Evolutionary conservation across 2,888 invertebrate species (phyloP).

Genomic region (Smittia aterrima): DNA sequence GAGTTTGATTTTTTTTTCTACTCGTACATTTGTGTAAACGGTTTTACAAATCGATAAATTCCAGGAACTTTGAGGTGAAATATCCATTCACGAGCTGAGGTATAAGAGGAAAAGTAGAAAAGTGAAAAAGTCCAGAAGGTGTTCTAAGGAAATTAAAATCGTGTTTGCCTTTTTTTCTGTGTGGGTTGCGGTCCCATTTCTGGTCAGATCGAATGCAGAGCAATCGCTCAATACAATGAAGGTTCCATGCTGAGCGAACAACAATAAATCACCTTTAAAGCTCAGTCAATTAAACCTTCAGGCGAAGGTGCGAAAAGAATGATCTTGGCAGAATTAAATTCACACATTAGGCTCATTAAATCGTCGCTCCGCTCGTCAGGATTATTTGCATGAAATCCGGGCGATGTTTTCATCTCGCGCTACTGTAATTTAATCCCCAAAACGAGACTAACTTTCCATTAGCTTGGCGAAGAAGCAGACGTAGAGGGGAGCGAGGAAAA

Average conservation of each 20-base stretch:
- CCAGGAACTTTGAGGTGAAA: neutral
- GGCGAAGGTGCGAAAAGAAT: neutral
- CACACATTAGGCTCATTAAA: neutral
- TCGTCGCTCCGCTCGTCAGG: neutral
- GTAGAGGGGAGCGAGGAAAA: neutral
- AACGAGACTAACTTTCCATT: neutral
- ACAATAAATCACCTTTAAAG: neutral
- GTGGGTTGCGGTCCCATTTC: neutral
- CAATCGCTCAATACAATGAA: neutral
- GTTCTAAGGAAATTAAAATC: neutral
- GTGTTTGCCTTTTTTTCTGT: neutral
- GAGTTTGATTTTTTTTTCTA: neutral
- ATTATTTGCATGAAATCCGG: constrained; percentile 1
- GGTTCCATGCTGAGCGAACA: neutral
- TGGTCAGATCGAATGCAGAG: too few relatives aligned
- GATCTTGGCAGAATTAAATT: neutral
- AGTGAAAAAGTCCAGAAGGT: neutral
- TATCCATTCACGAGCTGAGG: neutral
- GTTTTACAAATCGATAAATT: constrained; percentile 4
- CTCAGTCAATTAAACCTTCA: neutral
- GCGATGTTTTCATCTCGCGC: neutral
- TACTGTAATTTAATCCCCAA: constrained; percentile 6
- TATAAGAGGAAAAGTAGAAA: neutral
- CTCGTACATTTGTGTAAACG: neutral
- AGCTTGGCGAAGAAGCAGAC: neutral